These are phyloP conservation scores for Trematocara stigmaticum DNA, from an alignment of 2,113 vertebrate genomes.

Conservation along the genomic window DNA sequence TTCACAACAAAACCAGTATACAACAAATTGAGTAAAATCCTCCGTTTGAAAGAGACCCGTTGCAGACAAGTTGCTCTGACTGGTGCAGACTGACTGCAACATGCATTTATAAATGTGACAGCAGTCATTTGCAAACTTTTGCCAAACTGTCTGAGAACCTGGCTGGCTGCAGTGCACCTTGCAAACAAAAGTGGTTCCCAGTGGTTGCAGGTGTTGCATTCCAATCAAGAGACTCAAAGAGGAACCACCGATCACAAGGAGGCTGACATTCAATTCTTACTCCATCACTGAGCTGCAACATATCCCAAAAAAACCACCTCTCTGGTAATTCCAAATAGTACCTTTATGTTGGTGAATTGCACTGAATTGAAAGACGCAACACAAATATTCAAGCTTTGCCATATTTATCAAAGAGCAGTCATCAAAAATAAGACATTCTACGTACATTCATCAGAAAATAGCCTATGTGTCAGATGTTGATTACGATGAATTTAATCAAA, in stretches of 20 bases:
- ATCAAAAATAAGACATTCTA: constrained; percentile 69
- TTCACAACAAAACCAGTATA: background rate
- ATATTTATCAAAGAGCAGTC: constrained; percentile 67
- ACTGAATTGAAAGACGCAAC: background rate
- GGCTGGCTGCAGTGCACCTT: background rate
- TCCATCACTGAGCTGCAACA: background rate
- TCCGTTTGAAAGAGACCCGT: background rate
- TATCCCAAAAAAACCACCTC: background rate
- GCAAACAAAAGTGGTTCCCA: background rate
- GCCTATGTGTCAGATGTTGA: constrained; percentile 30
- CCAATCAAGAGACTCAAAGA: background rate
- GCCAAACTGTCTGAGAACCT: background rate
- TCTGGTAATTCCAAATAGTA: background rate
- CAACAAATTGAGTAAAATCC: background rate
- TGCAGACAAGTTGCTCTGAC: background rate
- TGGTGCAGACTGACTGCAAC: background rate
- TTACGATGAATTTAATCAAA: constrained; percentile 25
- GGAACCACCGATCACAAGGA: background rate
- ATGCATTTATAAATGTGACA: background rate
- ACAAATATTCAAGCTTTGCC: constrained; percentile 34
- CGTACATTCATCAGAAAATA: constrained; percentile 65
- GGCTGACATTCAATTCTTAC: background rate
- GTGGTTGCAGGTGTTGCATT: background rate
- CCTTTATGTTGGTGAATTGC: background rate
- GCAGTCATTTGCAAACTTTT: background rate